Evolutionary conservation across 2,888 invertebrate species (phyloP), one percentile per base, ranked within the genome.

Genomic region (Trichopoda pennipes): DNA sequence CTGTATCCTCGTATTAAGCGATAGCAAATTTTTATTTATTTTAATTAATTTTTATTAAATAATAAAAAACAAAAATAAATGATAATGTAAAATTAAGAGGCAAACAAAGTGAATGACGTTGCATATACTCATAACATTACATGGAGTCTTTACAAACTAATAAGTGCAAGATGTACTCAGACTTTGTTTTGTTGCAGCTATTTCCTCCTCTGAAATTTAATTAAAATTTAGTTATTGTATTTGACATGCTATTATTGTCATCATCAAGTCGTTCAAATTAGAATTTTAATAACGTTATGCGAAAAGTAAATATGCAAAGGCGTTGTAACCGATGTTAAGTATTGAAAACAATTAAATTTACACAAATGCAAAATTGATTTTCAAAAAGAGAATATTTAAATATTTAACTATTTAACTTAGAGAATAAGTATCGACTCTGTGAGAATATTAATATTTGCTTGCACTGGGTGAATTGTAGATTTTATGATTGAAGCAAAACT

Each of bases 211-310:
- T 28, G 28, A 17, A 47, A 28, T 14, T 63, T 28, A 44, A 63
- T 63, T 63, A 28, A 63, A 47, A 63, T 28, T 28, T 47, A 28
- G 0, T 6, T 23, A 12, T 47, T 44, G 28, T 17, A n/a, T 28
- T 47, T 28, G 16, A 17, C 12, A 17, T 61, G 17, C n/a, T n/a
- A n/a, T n/a, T n/a, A n/a, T 61, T 61, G 17, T 61, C 17, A 47
- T 47, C 14, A 63, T 17, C 17, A 12, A 51, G 2, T 21, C 9
- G 28, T 44, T 9, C 17, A 63, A 47, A 28, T 44, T 1, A n/a
- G 16, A 44, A 23, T 61, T 42, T 61, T n/a, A 23, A 44, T 23
- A 44, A 23, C 38, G 12, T 44, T 6, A 14, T 12, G 17, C 7
- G 35, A 35, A 44, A 38, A 38, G 38, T 38, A 12, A 2, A 38